Evolutionary conservation across 2,797 vertebrate species (phyloP), one percentile per base, ranked within the genome.

Genomic region (Danio aesculapii): DNA sequence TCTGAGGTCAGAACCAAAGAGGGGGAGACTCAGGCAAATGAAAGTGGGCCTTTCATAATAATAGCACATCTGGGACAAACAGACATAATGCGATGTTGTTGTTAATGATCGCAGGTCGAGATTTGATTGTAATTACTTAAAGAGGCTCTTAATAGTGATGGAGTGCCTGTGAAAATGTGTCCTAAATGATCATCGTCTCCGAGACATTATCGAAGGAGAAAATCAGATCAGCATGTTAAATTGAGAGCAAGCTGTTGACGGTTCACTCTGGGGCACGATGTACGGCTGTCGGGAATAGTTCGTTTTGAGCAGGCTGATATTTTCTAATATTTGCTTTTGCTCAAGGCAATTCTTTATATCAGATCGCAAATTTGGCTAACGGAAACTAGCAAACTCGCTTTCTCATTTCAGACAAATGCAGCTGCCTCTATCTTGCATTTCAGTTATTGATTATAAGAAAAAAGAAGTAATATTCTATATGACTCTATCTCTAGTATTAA

Each of bases 41-140:
- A 90, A 89, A 85, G 89, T 74, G 77, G 88, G 82, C 80, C 81
- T 85, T 88, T 88, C 81, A 86, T 82, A 86, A 85, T 90, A 89
- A 93, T 89, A 89, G 88, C 77, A 85, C 88, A 89, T 88, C 85
- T 88, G 90, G 88, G 87, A 91, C 86, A 89, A 88, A 90, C 86
- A 84, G 13, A 67, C 85, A 81, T 79, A 90, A 92, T 89, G 85
- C 84, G 86, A 59, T 91, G 91, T 67, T 83, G 81, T 71, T 82
- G 81, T 87, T 90, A 90, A 89, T 82, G 79, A 92, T 90, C 88
- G 90, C 73, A 88, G 88, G 85, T 84, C 64, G 84, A 76, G 80
- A 88, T 90, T 88, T 87, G 85, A 90, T 87, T 87, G 75, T 90
- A 91, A 92, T 93, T 91, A 91, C 72, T 69, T 77, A 85, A 83